A percentile compares a stretch with the other conserved stretches of the same genome.
Evolutionary conservation across 30 jellyfish, hydroid and myxozoan genomes (phyloP).

Genomic region (Hydractinia echinata): DNA sequence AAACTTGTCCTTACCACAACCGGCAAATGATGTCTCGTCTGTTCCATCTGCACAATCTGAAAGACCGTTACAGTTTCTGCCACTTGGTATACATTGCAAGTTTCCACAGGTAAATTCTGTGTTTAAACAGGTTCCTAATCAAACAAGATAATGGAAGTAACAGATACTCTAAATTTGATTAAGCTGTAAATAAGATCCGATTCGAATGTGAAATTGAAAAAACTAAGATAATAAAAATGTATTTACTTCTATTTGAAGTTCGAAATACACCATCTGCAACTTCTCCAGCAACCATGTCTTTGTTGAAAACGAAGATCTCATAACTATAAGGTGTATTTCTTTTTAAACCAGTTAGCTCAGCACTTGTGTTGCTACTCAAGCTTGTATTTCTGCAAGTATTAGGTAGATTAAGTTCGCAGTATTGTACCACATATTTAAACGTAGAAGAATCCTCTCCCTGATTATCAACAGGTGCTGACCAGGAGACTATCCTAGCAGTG

Average conservation of each 20-base stretch:
- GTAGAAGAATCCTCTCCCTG: conserved; percentile 12
- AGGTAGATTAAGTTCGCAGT: conserved; percentile 17
- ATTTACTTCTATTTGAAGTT: background rate
- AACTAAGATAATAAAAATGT: background rate
- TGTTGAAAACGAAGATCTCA: background rate
- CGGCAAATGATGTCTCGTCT: conserved; percentile 19
- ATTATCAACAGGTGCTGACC: conserved; percentile 1
- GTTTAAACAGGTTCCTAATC: background rate
- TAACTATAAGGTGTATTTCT: background rate
- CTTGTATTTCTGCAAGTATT: conserved; percentile 1
- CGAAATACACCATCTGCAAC: background rate
- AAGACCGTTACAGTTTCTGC: conserved; percentile 16
- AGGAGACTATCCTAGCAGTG: conserved; percentile 6
- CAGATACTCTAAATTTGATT: background rate
- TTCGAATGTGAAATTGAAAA: background rate
- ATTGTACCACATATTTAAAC: conserved; percentile 7
- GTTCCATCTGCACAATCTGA: conserved; percentile 20
- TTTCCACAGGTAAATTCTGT: background rate
- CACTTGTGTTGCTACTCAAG: background rate
- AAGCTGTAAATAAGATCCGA: background rate
- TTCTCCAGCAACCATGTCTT: background rate
- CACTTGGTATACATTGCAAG: background rate
- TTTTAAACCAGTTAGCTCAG: background rate
- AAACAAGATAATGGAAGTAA: background rate
- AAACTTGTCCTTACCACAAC: conserved; percentile 25